Base-by-base conservation (phyloP, 2,113 vertebrate genomes). In the Heptranchias perlo region DNA sequence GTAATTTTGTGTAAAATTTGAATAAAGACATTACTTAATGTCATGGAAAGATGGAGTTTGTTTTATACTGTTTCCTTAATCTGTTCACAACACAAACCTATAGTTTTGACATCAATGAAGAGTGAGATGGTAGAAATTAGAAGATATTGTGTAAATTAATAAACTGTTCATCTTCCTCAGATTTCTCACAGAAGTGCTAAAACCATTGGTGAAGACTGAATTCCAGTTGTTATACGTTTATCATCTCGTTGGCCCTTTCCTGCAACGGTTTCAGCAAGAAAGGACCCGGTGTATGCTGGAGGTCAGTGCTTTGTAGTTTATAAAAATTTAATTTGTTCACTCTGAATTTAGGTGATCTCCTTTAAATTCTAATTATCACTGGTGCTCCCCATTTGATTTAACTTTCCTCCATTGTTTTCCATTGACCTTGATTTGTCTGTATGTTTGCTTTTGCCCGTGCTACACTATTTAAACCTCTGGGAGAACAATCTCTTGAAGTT, bases 231-330 rank as follows among this genome's bases (percentile, higher is more conserved):
- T 99, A 3, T 99, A 99, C 0, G 99, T 99, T 39, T 99, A 99
- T 96, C 99, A 99, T 96, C 98, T 99, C n/a, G 99, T 99, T 92
- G 99, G 99, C 10, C 99, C 99, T 4, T 99, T 99, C 96, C 98
- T 99, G 65, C 99, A 99, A 96, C 98, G 99, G 67, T 99, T 99
- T 97, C 99, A 99, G 96, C 99, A 99, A 97, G 99, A 99, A 97
- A 98, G 99, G 97, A 99, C 99, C 0, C 98, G 99, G 44, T 99
- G 99, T 97, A 99, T 99, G 99, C 98, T 99, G 96, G 99, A 99
- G 99, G 99, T 99, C 97, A 76, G 25, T 10, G n/a, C 31, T 69
- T 49, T 87, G 64, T 10, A 73, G 25, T 96, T 64, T 13, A 58
- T 23, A 23, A 62, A 14, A 91, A 31, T 89, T 2, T 54, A 92